phyloP scores from a whole-genome alignment of 2,797 vertebrate species.

The Ispidina lecontei region DNA sequence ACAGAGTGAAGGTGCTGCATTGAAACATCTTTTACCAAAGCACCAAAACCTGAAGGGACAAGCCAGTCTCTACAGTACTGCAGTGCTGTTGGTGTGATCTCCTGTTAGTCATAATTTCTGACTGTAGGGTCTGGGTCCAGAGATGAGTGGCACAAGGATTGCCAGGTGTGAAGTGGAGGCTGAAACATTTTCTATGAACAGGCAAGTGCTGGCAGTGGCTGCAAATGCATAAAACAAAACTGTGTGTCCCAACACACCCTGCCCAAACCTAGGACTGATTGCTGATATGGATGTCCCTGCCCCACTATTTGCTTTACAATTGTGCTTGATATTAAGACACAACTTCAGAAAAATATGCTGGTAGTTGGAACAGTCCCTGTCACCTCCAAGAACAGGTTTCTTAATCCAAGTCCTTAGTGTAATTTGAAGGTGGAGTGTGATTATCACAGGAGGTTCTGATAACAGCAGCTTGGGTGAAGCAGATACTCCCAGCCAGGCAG shows the following conservation, averaged over 20 bases:
- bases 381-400: background rate
- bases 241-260: background rate
- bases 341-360: background rate
- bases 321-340: background rate
- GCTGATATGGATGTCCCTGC: background rate
- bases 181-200: background rate
- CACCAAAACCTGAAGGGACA: background rate
- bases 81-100: background rate
- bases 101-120: background rate
- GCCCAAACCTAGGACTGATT: background rate
- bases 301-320: background rate
- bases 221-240: background rate
- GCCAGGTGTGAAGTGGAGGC: background rate
- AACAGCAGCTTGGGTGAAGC: background rate
- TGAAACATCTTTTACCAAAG: background rate
- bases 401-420: background rate
- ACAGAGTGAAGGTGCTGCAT: background rate
- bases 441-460: background rate
- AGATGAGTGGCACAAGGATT: background rate
- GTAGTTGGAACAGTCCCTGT: background rate
- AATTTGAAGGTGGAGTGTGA: background rate
- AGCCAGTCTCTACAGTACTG: background rate
- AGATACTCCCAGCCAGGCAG: background rate
- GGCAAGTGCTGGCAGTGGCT: background rate
- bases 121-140: background rate